Conservation (phyloP, 2,888 invertebrate species). For the Dysmachus trigonus region DNA sequence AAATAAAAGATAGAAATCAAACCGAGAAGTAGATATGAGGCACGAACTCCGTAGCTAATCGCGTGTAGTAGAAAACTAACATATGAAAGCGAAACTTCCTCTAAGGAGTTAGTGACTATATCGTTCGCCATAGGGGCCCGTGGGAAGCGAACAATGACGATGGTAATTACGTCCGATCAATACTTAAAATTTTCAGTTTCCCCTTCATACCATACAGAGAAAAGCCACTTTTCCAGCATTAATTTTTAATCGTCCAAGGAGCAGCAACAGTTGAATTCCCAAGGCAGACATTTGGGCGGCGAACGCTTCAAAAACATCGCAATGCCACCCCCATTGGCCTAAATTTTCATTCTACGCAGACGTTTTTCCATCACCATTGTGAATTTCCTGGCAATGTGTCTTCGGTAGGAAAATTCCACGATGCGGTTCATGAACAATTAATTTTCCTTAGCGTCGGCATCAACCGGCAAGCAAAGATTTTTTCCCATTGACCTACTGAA, state of each 20-base stretch:
- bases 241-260: slow-evolving; percentile 27
- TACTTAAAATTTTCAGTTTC: slow-evolving; percentile 26
- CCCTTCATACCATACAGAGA: not conserved
- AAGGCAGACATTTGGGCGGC: not conserved
- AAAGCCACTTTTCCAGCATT: not conserved
- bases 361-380: not conserved
- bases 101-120: not conserved
- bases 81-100: not conserved
- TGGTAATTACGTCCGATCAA: slow-evolving; percentile 7
- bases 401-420: not conserved
- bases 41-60: slow-evolving; percentile 23
- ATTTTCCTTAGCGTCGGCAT: not conserved
- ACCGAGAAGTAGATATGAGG: slow-evolving; percentile 2
- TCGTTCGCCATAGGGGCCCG: not conserved
- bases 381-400: not conserved
- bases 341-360: not conserved
- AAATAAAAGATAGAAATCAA: slow-evolving; percentile 13
- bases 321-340: not conserved
- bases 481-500: not conserved
- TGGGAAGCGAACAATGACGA: slow-evolving; percentile 19
- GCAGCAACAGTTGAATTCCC: slow-evolving; percentile 21
- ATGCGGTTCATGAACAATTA: not conserved
- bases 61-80: slow-evolving; percentile 14
- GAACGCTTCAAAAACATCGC: not conserved
- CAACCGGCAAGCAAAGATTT: not conserved